Evolutionary conservation across 2,797 vertebrate genomes (phyloP), one percentile per base, ranked within the genome.

Genomic region (Crypturellus tataupa): DNA sequence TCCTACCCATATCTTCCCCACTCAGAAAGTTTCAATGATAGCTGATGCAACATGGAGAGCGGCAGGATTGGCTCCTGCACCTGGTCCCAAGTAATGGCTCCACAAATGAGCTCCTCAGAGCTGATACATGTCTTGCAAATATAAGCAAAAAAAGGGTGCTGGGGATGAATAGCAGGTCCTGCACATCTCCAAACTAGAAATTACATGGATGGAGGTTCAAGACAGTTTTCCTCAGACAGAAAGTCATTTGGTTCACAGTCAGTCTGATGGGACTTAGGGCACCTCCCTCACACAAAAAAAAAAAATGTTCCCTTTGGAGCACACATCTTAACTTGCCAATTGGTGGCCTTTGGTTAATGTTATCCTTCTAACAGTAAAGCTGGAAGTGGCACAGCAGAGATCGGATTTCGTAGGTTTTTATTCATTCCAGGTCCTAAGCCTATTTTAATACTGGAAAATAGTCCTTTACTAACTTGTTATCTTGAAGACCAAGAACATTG

Each of bases 31-130:
- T 95, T 47, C 46, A 72, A 62, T 1, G 21, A 42, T 72, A 71
- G 49, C 20, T 87, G 86, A 89, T 87, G 72, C 29, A 55, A 87
- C 40, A 72, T 10, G 3, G 94, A 91, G 86, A 67, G 1, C 46
- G 39, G 55, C 42, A 56, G 46, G 33, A 80, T 33, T 60, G 46
- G 39, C 13, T 90, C 35, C 21, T 46, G 53, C 18, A 56, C 29
- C 29, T 18, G 17, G 17, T n/a, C 53, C 35, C 59, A 62, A 15
- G 23, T 35, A 9, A 16, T 16, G 14, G 21, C 13, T 13, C 59
- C 18, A 11, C 23, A 31, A 10, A 11, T 18, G 9, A n/a, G 10
- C 29, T 55, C 29, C 27, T 31, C 16, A 14, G 53, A 31, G 53
- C 53, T 56, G 53, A 56, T n/a, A 11, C 10, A 10, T 11, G 29